Evolutionary conservation across 2,888 invertebrate species (phyloP).

Genomic region (Abscondita cerata): DNA sequence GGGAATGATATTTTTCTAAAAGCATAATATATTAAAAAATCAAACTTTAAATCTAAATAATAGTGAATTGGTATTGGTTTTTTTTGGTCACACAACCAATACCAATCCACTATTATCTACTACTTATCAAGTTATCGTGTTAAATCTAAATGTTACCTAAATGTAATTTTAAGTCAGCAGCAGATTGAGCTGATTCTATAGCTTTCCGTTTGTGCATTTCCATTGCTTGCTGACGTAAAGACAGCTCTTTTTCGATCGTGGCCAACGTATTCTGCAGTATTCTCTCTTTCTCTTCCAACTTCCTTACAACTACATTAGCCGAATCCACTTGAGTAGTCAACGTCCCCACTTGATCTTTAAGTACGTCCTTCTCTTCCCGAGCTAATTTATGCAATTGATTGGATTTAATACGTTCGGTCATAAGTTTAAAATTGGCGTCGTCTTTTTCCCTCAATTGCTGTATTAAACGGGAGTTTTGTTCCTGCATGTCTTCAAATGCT

Average conservation of each 20-base stretch:
- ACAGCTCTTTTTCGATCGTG: slow-evolving; percentile 92
- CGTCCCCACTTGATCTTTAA: slow-evolving; percentile 82
- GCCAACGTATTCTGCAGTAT: slow-evolving; percentile 90
- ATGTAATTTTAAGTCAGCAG: slow-evolving; percentile 95
- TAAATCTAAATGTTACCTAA: slow-evolving; percentile 67
- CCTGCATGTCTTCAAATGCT: slow-evolving; percentile 99
- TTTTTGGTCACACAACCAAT: too few species aligned
- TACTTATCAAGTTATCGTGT: too few species aligned
- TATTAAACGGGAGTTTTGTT: slow-evolving; percentile 93
- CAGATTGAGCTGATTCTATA: slow-evolving; percentile 96
- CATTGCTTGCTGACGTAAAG: slow-evolving; percentile 93
- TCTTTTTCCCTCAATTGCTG: slow-evolving; percentile 96
- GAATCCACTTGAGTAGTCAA: slow-evolving; percentile 76
- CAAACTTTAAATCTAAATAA: too few species aligned
- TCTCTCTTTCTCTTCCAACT: slow-evolving; percentile 95
- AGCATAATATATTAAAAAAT: too few species aligned
- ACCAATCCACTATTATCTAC: too few species aligned
- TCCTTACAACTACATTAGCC: slow-evolving; percentile 91
- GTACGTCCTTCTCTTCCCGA: slow-evolving; percentile 91
- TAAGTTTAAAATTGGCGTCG: slow-evolving; percentile 97
- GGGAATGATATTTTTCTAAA: slow-evolving; percentile 94
- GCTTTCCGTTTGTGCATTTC: slow-evolving; percentile 98
- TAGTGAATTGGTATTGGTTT: too few species aligned
- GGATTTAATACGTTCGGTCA: slow-evolving; percentile 96
- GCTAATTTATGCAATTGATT: slow-evolving; percentile 95